Conservation (phyloP, 2,113 vertebrate genomes). For the Bubo blakistoni region DNA sequence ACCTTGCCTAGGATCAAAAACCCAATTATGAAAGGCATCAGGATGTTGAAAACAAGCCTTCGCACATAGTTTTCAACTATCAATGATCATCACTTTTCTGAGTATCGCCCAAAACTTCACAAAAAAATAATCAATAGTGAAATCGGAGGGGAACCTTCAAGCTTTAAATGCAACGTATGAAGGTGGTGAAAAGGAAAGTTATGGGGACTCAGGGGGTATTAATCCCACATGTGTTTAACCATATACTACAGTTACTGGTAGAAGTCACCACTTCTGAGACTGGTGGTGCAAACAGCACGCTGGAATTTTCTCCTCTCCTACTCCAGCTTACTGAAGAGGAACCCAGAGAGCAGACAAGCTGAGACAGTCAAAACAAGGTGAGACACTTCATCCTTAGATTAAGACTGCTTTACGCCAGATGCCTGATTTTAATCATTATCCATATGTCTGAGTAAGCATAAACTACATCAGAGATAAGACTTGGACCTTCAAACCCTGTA, state of each 20-base stretch:
- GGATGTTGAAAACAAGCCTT: background rate
- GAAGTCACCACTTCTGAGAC: background rate
- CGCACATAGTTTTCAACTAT: background rate
- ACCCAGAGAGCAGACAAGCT: background rate
- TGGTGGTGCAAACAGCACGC: background rate
- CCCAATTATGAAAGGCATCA: background rate
- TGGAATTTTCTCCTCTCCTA: background rate
- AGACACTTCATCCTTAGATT: background rate
- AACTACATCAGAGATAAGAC: background rate
- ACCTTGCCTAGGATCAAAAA: background rate
- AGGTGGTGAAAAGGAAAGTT: background rate
- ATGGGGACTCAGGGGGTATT: background rate
- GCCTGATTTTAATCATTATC: background rate
- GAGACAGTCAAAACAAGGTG: background rate
- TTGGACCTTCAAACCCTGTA: background rate
- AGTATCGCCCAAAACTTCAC: background rate
- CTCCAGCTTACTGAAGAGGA: background rate
- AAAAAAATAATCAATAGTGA: background rate
- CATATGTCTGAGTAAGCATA: background rate
- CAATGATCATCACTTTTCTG: background rate
- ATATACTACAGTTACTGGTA: fast-evolving
- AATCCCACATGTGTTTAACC: background rate
- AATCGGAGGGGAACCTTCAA: background rate
- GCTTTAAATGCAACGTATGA: background rate
- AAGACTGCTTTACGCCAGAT: background rate